Conservation (phyloP, 2,113 vertebrate species). For the Rhinoderma darwinii region DNA sequence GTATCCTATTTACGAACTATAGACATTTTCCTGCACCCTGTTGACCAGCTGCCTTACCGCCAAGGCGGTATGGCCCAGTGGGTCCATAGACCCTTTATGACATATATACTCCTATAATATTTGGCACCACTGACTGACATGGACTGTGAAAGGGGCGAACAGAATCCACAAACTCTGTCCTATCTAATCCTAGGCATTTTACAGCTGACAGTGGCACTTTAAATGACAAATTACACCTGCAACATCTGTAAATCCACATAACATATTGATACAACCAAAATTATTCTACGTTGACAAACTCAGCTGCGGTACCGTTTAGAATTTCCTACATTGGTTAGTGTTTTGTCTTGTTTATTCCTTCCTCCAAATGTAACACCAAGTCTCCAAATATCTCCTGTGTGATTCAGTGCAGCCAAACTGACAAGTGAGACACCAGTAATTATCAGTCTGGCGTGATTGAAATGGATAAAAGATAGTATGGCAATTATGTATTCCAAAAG, state of each 20-base stretch:
- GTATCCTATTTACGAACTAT: no score
- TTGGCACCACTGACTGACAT: no score
- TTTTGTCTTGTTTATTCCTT: constrained; percentile 25
- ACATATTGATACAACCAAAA: background rate
- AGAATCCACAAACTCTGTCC: no score
- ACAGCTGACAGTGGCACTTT: no score
- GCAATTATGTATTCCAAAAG: constrained; percentile 46
- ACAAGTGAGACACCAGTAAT: constrained; percentile 42
- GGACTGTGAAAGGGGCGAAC: no score
- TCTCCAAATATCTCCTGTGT: constrained; percentile 20
- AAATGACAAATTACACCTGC: no score
- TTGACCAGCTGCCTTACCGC: no score
- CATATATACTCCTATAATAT: no score
- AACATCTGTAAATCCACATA: background rate
- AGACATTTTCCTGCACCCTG: no score
- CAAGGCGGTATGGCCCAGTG: no score
- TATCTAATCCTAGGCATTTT: no score
- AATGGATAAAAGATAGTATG: constrained; percentile 43
- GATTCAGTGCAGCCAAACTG: constrained; percentile 35
- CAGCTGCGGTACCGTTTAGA: background rate
- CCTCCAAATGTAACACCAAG: background rate
- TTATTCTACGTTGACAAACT: background rate
- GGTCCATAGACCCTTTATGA: no score
- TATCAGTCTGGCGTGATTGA: constrained; percentile 51
- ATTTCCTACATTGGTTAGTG: background rate